Evolutionary conservation across 2,888 invertebrate genomes (phyloP).

Genomic region (Emmelina monodactyla): DNA sequence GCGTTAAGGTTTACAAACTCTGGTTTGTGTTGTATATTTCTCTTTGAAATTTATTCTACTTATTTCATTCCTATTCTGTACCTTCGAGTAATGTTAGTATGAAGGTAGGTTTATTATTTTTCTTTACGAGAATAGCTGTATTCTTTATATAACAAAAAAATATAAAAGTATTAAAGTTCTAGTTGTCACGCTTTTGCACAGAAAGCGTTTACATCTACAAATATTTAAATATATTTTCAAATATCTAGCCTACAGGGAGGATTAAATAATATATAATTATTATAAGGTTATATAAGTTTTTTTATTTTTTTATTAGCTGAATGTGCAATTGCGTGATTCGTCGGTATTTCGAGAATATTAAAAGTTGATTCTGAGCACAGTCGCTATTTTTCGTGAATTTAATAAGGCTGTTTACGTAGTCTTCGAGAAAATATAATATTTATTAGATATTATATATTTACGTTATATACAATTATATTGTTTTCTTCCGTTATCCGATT

Average conservation of each 20-base stretch:
- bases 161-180: neutral
- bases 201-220: constrained; percentile 11
- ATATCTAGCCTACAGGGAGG: constrained; percentile 10
- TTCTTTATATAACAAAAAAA: constrained; percentile 1
- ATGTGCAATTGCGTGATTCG: constrained; percentile 19
- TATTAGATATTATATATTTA: neutral
- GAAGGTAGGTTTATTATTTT: constrained; percentile 20
- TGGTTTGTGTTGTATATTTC: neutral
- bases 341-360: constrained; percentile 5
- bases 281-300: constrained; percentile 5
- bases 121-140: constrained; percentile 37
- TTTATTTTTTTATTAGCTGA: constrained; percentile 13
- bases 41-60: neutral
- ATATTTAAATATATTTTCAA: constrained; percentile 7
- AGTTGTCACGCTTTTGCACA: constrained; percentile 17
- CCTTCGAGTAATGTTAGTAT: neutral
- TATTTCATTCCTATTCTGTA: neutral
- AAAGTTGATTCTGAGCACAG: constrained; percentile 32
- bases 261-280: constrained; percentile 7
- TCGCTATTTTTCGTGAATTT: constrained; percentile 21
- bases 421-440: neutral
- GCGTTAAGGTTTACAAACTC: neutral
- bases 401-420: neutral
- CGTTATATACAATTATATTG: neutral
- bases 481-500: too few relatives aligned